Conservation (phyloP, 2,113 vertebrate species). For the Channa argus region DNA sequence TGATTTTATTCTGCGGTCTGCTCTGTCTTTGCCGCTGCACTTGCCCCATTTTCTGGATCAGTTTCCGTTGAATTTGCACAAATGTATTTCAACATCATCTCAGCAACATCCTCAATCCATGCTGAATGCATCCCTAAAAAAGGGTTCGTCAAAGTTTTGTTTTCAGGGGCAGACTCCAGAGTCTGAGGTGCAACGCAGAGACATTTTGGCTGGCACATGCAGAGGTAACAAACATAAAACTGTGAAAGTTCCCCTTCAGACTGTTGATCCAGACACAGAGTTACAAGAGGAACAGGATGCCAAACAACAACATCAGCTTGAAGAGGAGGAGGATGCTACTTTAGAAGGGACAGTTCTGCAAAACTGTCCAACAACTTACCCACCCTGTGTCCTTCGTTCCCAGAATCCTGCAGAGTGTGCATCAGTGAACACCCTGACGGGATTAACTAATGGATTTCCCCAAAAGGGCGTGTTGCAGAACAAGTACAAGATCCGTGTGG, state of each 20-base stretch:
- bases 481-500: conserved; percentile 88
- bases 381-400: conserved; percentile 75
- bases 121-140: conserved; percentile 10
- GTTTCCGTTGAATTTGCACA: conserved; percentile 11
- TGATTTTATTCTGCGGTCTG: conserved; percentile 69
- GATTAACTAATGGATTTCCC: conserved; percentile 86
- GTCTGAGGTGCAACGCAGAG: conserved; percentile 28
- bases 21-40: conserved; percentile 29
- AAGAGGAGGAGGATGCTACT: conserved; percentile 51
- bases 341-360: conserved; percentile 44
- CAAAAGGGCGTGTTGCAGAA: conserved; percentile 85
- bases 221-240: conserved; percentile 29
- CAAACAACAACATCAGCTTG: background rate
- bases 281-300: conserved; percentile 46
- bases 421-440: conserved; percentile 79
- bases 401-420: conserved; percentile 82
- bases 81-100: conserved; percentile 1
- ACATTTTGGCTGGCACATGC: conserved; percentile 14
- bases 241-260: conserved; percentile 12
- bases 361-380: conserved; percentile 66
- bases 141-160: conserved; percentile 44
- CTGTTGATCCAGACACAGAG: conserved; percentile 24
- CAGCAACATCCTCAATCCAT: background rate
- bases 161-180: conserved; percentile 27
- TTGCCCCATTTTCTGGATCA: conserved; percentile 33